phyloP scores from a whole-genome alignment of 2,113 vertebrate genomes.

The Dromaius novaehollandiae region DNA sequence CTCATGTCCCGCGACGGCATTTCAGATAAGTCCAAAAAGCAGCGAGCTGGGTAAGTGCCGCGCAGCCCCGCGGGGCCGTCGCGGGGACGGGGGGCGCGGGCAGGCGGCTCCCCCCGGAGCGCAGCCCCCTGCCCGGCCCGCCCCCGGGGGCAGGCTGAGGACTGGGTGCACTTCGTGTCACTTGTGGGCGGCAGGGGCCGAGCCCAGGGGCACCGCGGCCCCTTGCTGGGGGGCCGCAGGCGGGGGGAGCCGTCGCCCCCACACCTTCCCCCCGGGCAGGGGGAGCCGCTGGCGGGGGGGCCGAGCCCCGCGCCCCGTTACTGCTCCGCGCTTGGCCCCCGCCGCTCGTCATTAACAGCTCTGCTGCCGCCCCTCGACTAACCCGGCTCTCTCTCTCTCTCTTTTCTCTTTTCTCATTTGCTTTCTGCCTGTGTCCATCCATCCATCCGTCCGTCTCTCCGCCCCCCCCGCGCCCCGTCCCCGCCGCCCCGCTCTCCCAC shows the following conservation, averaged over 20 bases:
- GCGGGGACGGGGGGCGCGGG: neutral
- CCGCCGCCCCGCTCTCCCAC: neutral
- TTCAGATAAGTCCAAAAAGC: slow-evolving; percentile 99
- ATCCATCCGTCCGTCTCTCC: neutral
- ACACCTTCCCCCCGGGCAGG: neutral
- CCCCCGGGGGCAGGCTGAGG: neutral
- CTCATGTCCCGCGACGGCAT: slow-evolving; percentile 98
- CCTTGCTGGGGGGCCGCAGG: neutral
- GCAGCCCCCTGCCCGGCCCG: neutral
- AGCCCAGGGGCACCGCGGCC: neutral
- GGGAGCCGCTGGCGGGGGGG: neutral
- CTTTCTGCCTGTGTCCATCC: neutral
- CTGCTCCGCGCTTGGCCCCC: neutral
- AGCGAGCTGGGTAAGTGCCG: slow-evolving; percentile 93
- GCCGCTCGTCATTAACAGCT: neutral
- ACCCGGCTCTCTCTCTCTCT: slow-evolving; percentile 60
- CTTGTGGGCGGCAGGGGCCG: neutral
- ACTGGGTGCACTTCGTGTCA: neutral
- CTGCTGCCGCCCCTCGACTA: slow-evolving; percentile 51
- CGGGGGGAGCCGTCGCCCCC: neutral
- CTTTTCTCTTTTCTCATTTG: slow-evolving; percentile 48
- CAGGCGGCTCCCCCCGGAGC: neutral
- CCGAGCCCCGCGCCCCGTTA: neutral
- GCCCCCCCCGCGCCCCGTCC: neutral
- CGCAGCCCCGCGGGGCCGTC: neutral